A percentile compares a stretch with the other conserved stretches of the same genome.
phyloP scores from a whole-genome alignment of 2,113 vertebrate genomes.

The Mastomys natalensis region DNA sequence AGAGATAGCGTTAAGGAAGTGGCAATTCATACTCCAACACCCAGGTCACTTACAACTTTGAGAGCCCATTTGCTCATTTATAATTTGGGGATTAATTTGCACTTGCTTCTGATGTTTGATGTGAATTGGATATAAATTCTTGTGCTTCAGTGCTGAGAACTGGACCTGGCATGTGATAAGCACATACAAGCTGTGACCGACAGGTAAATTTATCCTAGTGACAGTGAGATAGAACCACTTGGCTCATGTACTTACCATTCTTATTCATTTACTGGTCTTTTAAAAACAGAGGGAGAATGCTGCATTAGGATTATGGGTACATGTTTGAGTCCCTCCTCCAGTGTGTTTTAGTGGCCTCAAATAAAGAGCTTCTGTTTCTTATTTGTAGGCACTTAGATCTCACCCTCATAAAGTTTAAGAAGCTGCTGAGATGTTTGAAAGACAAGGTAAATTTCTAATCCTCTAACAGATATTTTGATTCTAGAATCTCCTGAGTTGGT shows the following conservation, averaged over 20 bases:
- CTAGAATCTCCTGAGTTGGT: not conserved
- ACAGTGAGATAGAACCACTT: not conserved
- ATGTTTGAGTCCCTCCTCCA: not conserved
- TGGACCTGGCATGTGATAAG: not conserved
- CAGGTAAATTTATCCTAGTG: not conserved
- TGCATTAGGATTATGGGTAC: not conserved
- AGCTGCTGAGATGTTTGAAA: not conserved
- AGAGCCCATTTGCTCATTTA: not conserved
- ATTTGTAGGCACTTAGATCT: not conserved
- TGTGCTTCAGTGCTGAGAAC: not conserved
- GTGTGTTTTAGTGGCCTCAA: not conserved
- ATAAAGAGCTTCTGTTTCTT: not conserved
- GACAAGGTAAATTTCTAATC: not conserved
- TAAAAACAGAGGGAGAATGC: not conserved
- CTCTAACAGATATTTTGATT: not conserved
- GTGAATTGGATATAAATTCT: not conserved
- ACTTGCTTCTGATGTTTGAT: not conserved
- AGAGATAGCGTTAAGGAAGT: not conserved
- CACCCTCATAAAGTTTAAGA: not conserved
- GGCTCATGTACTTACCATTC: not conserved
- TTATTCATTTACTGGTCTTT: not conserved
- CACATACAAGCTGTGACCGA: not conserved
- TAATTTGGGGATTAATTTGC: not conserved
- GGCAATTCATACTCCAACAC: not conserved
- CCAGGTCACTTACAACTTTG: not conserved